Percentiles rank a stretch among this genome's conserved stretches.
These are phyloP conservation scores for Agrochola macilenta DNA, from an alignment of 2,888 invertebrate species.

Conservation along the genomic window DNA sequence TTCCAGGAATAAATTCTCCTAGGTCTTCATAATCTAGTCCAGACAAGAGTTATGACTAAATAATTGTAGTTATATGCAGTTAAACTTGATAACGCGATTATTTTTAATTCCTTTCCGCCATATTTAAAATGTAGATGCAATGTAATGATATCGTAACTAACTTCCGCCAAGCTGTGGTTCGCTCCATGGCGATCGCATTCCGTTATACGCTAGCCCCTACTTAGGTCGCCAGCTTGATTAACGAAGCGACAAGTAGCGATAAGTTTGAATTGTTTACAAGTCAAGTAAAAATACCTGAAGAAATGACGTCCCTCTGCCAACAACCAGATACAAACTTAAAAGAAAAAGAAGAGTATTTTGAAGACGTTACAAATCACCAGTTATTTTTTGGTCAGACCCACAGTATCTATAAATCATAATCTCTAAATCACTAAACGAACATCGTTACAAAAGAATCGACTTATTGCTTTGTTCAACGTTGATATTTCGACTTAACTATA, in stretches of 20 bases:
- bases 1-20: neutral
- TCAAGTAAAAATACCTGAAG: constrained; percentile 15
- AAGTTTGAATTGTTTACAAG: constrained; percentile 46
- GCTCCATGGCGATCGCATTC: constrained; percentile 73
- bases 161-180: constrained; percentile 70
- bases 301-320: neutral
- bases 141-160: constrained; percentile 65
- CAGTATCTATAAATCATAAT: constrained; percentile 24
- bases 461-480: constrained; percentile 29
- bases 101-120: constrained; percentile 54
- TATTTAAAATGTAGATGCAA: constrained; percentile 60
- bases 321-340: neutral
- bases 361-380: constrained; percentile 7
- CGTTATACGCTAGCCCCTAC: constrained; percentile 74
- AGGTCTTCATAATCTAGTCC: constrained; percentile 2
- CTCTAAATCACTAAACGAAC: constrained; percentile 13
- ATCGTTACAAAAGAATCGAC: constrained; percentile 15
- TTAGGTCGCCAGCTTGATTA: constrained; percentile 69
- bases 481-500: constrained; percentile 30
- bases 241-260: constrained; percentile 67
- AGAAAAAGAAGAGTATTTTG: neutral
- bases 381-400: neutral
- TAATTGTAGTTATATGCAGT: constrained; percentile 34
- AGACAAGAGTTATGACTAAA: constrained; percentile 7
- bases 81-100: constrained; percentile 46